phyloP scores from a whole-genome alignment of 2,888 invertebrate species.

The Linyphia triangularis region DNA sequence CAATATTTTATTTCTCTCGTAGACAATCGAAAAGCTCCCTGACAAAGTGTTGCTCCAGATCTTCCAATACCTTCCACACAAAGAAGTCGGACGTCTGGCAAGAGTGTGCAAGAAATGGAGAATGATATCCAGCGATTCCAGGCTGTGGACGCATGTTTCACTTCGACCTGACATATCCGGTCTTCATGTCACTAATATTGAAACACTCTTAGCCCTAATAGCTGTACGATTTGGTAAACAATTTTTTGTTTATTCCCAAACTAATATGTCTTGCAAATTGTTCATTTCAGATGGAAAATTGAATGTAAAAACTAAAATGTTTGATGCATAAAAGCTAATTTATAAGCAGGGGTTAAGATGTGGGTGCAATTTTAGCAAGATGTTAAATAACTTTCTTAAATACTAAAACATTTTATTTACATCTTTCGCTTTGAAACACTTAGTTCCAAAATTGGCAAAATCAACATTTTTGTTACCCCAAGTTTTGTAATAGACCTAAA shows the following conservation, averaged over 20 bases:
- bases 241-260: not conserved
- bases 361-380: too few relatives aligned
- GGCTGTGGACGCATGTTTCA: constrained; percentile 97
- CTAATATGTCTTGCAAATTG: not conserved
- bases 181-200: constrained; percentile 92
- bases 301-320: too few relatives aligned
- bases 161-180: constrained; percentile 98
- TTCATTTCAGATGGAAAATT: not conserved
- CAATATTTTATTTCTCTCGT: constrained; percentile 79
- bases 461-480: too few relatives aligned
- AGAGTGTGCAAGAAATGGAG: constrained; percentile 98
- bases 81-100: constrained; percentile 95
- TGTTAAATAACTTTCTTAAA: too few relatives aligned
- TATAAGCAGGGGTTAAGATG: too few relatives aligned
- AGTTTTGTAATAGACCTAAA: too few relatives aligned
- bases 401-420: too few relatives aligned
- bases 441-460: too few relatives aligned
- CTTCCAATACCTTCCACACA: constrained; percentile 95
- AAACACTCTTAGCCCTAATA: constrained; percentile 91
- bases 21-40: constrained; percentile 97
- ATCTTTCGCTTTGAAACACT: too few relatives aligned
- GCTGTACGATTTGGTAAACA: constrained; percentile 81
- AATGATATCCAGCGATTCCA: constrained; percentile 95
- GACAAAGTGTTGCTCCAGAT: constrained; percentile 96
- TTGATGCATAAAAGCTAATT: too few relatives aligned